A percentile compares a stretch with the other conserved stretches of the same genome.
Evolutionary conservation across 1,140 invertebrate genomes (phyloP).

Genomic region (Drosophila jambulina): DNA sequence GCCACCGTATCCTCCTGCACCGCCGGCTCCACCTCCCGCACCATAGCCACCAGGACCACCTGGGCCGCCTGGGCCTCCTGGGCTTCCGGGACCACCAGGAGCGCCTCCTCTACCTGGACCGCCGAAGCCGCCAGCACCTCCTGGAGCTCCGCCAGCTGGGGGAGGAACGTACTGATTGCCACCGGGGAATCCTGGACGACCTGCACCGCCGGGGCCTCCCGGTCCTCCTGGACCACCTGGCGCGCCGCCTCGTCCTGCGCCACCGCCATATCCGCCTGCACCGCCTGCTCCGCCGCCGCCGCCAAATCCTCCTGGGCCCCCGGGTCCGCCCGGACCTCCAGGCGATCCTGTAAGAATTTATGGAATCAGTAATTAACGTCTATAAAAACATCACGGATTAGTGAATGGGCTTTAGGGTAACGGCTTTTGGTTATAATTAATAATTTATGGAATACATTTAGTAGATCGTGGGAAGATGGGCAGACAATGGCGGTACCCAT

Average conservation of each 20-base stretch:
- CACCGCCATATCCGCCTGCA: slow-evolving; percentile 24
- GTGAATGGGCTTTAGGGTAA: background rate
- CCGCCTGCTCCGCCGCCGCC: slow-evolving; percentile 7
- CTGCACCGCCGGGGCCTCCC: slow-evolving; percentile 2
- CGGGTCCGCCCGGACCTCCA: slow-evolving; percentile 4
- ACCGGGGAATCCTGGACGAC: slow-evolving; percentile 24
- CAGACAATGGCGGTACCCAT: background rate
- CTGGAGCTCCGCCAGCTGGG: slow-evolving; percentile 18
- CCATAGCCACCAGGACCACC: slow-evolving; percentile 20
- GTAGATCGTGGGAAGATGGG: slow-evolving; percentile 13
- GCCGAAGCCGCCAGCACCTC: slow-evolving; percentile 45
- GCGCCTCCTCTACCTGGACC: slow-evolving; percentile 27
- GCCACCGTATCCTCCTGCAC: slow-evolving; percentile 23
- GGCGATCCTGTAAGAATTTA: background rate
- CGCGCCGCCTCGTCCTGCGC: slow-evolving; percentile 47
- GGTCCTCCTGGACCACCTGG: background rate
- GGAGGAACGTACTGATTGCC: slow-evolving; percentile 29
- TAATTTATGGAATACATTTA: slow-evolving; percentile 8
- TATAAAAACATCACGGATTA: background rate
- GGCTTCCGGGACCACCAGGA: slow-evolving; percentile 16
- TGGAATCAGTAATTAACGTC: background rate
- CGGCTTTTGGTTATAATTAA: background rate
- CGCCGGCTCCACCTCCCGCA: background rate
- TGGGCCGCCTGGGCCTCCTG: slow-evolving; percentile 30
- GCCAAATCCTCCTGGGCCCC: background rate